Base-by-base conservation (phyloP, 2,888 invertebrate genomes). In the Branchipolynoe longqiensis region DNA sequence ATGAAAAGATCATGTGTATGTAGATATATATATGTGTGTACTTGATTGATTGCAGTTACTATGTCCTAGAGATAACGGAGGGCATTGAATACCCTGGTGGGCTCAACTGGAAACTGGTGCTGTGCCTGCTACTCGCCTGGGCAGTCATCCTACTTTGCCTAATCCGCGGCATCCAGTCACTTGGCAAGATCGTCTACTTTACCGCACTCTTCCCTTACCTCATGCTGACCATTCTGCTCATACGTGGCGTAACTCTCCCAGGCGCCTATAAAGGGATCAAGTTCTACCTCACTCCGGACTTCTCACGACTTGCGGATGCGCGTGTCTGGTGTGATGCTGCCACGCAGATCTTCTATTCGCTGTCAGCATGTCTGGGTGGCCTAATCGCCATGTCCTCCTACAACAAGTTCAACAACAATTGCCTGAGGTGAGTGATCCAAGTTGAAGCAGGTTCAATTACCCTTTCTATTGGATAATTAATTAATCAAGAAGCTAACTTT, bases 271-370 rank as follows among this genome's bases (percentile, higher is more conserved):
- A 96, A 58, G 97, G 97, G 1, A 96, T 97, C 85, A 92, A 96
- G 2, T 97, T 96, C 93, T 97, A 97, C 92, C 94, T 97, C 82
- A 96, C 96, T 59, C 97, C 97, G 0, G 96, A 97, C 90, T 97
- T 96, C 94, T 95, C 95, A 82, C 96, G 95, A 90, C 95, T 97
- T 83, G 94, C 95, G 48, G 96, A 97, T 91, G 96, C 97, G 6
- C 41, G 54, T 1, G 89, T 89, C 48, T 89, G 89, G 89, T 87
- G 85, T 54, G 88, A 89, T 62, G 89, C 89, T 18, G 89, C 89
- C 0, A 89, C 88, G 12, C 89, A 89, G 85, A 89, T 89, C 18
- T 89, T 89, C 87, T 89, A 88, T 58, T 88, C 89, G 0, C 85
- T 89, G 54, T 87, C 89, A 31, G 88, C 90, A 36, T 90, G 90